A percentile compares a stretch with the other conserved stretches of the same genome.
Conservation (phyloP, 1,140 invertebrate genomes). For the Conus ventricosus region DNA sequence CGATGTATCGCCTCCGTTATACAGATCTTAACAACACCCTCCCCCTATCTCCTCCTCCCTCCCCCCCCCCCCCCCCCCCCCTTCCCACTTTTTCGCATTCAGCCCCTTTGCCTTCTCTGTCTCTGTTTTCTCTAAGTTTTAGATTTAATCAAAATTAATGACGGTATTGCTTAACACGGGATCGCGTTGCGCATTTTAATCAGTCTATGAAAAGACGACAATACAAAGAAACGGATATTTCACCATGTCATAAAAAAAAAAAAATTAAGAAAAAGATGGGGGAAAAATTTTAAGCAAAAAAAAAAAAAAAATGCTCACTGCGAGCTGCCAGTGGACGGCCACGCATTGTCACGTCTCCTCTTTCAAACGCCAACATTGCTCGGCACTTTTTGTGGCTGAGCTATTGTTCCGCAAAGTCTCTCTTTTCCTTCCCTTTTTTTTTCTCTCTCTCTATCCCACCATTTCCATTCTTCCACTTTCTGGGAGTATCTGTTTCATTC, state of each 20-base stretch:
- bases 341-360: no score
- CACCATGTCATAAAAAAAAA: neutral
- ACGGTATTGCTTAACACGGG: neutral
- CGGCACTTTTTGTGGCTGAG: no score
- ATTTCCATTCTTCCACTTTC: neutral
- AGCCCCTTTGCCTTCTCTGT: no score
- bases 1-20: no score
- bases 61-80: neutral
- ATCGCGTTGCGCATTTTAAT: neutral
- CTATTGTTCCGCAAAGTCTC: neutral
- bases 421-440: neutral
- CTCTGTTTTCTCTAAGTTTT: neutral
- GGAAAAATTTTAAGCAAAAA: no score
- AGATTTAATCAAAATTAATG: conserved; percentile 3
- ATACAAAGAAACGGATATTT: neutral
- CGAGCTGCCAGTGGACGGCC: neutral
- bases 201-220: neutral
- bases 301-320: neutral
- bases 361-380: neutral
- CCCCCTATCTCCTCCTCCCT: neutral
- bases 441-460: neutral
- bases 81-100: neutral
- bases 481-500: no score
- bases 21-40: neutral
- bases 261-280: neutral